phyloP scores from a whole-genome alignment of 2,888 invertebrate genomes.

The Drosophila picticornis region DNA sequence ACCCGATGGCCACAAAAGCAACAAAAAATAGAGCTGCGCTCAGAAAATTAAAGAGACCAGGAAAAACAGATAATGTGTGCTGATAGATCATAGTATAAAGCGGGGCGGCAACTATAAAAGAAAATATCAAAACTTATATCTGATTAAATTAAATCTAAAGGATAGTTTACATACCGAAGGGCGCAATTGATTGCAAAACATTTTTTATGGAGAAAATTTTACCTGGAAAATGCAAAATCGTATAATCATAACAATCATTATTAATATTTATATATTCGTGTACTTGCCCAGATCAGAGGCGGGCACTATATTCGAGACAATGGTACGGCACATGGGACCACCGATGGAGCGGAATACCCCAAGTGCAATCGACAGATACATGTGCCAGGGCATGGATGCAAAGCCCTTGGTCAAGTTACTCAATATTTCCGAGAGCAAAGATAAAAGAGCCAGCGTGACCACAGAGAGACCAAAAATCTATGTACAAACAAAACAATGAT shows the following conservation, averaged over 20 bases:
- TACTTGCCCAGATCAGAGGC: constrained; percentile 83
- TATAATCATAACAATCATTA: not conserved
- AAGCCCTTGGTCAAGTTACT: constrained; percentile 76
- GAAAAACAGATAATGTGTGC: constrained; percentile 86
- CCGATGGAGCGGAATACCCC: constrained; percentile 78
- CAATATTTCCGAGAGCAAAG: constrained; percentile 73
- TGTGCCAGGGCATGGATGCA: constrained; percentile 81
- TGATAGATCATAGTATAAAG: constrained; percentile 89
- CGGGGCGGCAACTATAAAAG: constrained; percentile 86
- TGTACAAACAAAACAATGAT: not conserved
- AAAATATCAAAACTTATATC: not conserved
- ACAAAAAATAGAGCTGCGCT: constrained; percentile 85
- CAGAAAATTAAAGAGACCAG: constrained; percentile 87
- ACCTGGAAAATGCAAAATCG: constrained; percentile 80
- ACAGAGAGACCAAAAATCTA: constrained; percentile 80
- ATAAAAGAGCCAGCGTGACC: constrained; percentile 77
- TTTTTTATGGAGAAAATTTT: constrained; percentile 90
- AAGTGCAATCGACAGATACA: constrained; percentile 76
- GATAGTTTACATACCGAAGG: constrained; percentile 83
- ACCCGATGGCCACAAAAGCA: constrained; percentile 78
- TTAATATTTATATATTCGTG: not conserved
- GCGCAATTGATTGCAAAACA: constrained; percentile 88
- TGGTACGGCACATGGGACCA: constrained; percentile 83
- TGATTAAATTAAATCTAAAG: not conserved
- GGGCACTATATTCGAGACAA: constrained; percentile 83